Conservation (phyloP, 2,888 invertebrate genomes). For the Alviniconcha strummeri region DNA sequence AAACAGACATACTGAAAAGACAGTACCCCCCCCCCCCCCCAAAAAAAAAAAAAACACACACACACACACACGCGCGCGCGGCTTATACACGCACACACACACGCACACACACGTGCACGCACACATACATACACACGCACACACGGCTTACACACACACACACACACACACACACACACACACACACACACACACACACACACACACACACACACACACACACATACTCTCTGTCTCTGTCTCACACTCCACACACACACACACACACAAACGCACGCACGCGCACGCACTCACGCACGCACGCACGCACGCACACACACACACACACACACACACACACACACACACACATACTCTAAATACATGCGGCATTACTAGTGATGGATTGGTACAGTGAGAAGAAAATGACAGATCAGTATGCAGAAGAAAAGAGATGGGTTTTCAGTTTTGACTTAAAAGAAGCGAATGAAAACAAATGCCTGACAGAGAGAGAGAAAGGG, state of each 20-base stretch:
- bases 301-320: not conserved
- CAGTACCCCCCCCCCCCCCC: not conserved
- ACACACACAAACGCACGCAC: too few species aligned
- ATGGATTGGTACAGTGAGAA: too few species aligned
- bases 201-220: not conserved
- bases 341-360: too few species aligned
- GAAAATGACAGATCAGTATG: too few species aligned
- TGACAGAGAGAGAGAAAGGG: not conserved
- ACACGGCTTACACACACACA: not conserved
- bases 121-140: not conserved
- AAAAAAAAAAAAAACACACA: not conserved
- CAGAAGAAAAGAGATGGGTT: too few species aligned
- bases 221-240: too few species aligned
- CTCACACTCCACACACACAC: too few species aligned
- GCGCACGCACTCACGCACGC: too few species aligned
- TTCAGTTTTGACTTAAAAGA: not conserved
- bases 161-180: too few species aligned
- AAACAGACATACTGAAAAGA: too few species aligned
- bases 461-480: not conserved
- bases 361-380: too few species aligned
- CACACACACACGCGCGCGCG: not conserved
- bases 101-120: not conserved
- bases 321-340: constrained; percentile 1
- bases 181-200: too few species aligned
- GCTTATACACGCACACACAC: not conserved